Conservation (phyloP, 2,888 invertebrate genomes). For the Prosopocoilus inquinatus region DNA sequence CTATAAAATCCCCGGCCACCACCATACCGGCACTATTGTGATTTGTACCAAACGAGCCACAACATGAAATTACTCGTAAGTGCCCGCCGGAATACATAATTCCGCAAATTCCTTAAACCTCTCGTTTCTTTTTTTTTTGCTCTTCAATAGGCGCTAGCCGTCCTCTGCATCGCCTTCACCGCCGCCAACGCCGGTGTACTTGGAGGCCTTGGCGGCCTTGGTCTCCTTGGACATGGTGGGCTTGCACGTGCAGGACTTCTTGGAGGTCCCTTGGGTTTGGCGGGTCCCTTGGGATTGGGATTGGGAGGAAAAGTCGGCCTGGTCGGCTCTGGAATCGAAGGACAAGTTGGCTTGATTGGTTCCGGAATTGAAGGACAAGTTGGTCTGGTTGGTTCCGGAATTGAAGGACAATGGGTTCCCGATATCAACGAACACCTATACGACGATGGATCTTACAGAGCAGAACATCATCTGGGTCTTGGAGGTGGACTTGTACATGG, state of each 20-base stretch:
- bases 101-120: no score
- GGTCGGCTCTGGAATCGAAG: slow-evolving; percentile 1
- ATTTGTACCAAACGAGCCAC: no score
- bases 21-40: no score
- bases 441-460: slow-evolving; percentile 40
- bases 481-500: not conserved
- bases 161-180: slow-evolving; percentile 11
- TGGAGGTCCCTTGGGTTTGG: not conserved
- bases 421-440: slow-evolving; percentile 34
- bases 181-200: slow-evolving; percentile 14
- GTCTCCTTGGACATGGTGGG: slow-evolving; percentile 12
- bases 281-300: not conserved
- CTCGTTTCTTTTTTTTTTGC: no score
- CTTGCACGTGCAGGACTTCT: slow-evolving; percentile 11
- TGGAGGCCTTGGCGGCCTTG: slow-evolving; percentile 1
- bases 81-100: no score
- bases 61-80: no score
- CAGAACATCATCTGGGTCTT: slow-evolving; percentile 22
- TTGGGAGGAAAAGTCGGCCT: slow-evolving; percentile 1
- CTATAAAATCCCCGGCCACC: no score
- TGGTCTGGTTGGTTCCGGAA: slow-evolving; percentile 27
- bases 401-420: slow-evolving; percentile 33
- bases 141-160: slow-evolving; percentile 10
- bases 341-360: not conserved
- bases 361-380: slow-evolving; percentile 24